Base-by-base conservation (phyloP, 2,797 vertebrate species). In the Myotis myotis region DNA sequence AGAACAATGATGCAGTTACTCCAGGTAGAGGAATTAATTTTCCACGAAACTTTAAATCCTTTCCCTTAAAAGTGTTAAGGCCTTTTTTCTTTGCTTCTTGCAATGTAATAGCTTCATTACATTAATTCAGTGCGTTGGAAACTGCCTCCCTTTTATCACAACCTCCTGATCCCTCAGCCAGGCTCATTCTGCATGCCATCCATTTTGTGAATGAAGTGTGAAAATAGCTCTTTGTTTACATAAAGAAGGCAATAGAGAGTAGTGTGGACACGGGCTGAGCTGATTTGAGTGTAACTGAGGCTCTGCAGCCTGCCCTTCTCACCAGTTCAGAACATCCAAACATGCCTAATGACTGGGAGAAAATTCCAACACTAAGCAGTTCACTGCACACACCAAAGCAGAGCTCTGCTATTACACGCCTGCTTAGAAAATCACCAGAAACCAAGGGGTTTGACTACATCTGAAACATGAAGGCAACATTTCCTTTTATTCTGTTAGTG, bases 171-270 rank as follows among this genome's bases (percentile, higher is more conserved):
- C 71, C 53, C 62, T 95, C 88, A 53, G 20, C 47, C 25, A 62
- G 19, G 15, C 53, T 0, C 60, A 66, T 93, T 93, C 93, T 72
- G 30, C 84, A 79, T 19, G 60, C 89, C 47, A 79, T 0, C 1
- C 9, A 62, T 53, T 95, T 95, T 96, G 79, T 94, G 95, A 97
- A 94, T 88, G 72, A 96, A 94, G 96, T 90, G 87, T 87, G 97
- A 93, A 97, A 92, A 91, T 0, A 41, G 80, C 30, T 70, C 38
- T 95, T 85, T 85, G 95, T 90, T 79, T 94, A 97, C 97, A 83
- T 44, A 64, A 81, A 94, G 82, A 47, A 95, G 94, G 71, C 83
- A 95, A 76, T 2, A 80, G 51, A 89, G 75, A 90, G 91, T 47
- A 2, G 38, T 53, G 44, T 60, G 87, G 92, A 74, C 87, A 41